A percentile compares a stretch with the other conserved stretches of the same genome.
These are phyloP conservation scores for Lipotes vexillifer DNA, from an alignment of 2,113 vertebrate species.

Conservation along the genomic window DNA sequence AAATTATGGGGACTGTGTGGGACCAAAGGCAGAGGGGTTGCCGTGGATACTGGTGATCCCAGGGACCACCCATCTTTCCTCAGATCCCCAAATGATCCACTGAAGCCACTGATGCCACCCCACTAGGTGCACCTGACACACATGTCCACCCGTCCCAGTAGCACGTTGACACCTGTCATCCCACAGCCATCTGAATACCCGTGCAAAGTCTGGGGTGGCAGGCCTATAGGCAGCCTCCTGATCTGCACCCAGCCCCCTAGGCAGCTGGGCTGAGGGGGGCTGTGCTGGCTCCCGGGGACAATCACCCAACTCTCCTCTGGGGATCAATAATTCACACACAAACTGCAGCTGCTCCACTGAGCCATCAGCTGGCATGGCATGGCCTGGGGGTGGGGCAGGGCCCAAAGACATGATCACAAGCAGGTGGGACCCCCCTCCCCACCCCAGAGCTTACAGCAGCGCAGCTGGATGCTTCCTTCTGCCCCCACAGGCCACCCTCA, in stretches of 20 bases:
- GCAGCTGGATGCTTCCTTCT: background rate
- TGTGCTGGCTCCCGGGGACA: conserved; percentile 6
- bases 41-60: background rate
- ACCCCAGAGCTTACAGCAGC: background rate
- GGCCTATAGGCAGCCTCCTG: background rate
- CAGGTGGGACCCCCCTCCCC: background rate
- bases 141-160: background rate
- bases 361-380: conserved; percentile 15
- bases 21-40: background rate
- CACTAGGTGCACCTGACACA: background rate
- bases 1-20: background rate
- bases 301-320: conserved; percentile 31
- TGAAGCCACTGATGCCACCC: background rate
- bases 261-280: background rate
- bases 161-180: background rate
- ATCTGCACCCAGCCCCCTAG: background rate
- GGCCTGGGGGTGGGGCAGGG: background rate
- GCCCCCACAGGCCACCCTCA: background rate
- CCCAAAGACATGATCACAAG: background rate
- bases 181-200: background rate
- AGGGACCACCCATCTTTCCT: background rate
- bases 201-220: background rate
- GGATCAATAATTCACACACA: conserved; percentile 64
- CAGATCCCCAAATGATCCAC: background rate
- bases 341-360: conserved; percentile 43